A percentile compares a stretch with the other conserved stretches of the same genome.
Evolutionary conservation across 2,113 vertebrate species (phyloP).

Genomic region (Anolis carolinensis): DNA sequence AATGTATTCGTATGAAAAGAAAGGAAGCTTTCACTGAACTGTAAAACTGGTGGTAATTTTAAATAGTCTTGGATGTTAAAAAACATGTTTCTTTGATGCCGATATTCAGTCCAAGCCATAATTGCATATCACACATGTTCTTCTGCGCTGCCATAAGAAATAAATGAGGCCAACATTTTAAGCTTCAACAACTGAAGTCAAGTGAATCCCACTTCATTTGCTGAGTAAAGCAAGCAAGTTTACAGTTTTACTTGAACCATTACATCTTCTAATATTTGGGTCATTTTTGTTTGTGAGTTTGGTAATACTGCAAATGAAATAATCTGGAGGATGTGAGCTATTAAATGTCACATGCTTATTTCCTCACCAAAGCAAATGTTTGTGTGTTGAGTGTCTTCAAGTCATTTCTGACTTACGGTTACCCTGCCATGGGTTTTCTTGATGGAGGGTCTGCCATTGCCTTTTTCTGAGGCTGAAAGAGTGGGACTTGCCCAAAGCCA

Average conservation of each 20-base stretch:
- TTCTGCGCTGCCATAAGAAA: not conserved
- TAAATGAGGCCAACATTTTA: not conserved
- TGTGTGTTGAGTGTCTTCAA: too few relatives aligned
- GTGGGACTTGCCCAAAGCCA: too few relatives aligned
- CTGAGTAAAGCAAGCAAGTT: not conserved
- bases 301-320: not conserved
- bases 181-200: not conserved
- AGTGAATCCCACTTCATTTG: not conserved
- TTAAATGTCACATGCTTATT: not conserved
- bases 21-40: not conserved
- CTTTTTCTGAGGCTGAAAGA: too few relatives aligned
- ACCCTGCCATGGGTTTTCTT: too few relatives aligned
- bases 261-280: not conserved
- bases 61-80: conserved; percentile 9
- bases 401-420: too few relatives aligned
- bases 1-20: conserved; percentile 24
- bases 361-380: not conserved
- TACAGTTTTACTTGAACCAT: not conserved
- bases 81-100: conserved; percentile 6
- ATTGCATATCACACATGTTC: not conserved
- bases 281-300: not conserved
- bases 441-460: too few relatives aligned
- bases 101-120: not conserved
- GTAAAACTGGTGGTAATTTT: not conserved
- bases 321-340: not conserved